Conservation (phyloP, 2,888 invertebrate genomes). For the Stictocephala bisonia region DNA sequence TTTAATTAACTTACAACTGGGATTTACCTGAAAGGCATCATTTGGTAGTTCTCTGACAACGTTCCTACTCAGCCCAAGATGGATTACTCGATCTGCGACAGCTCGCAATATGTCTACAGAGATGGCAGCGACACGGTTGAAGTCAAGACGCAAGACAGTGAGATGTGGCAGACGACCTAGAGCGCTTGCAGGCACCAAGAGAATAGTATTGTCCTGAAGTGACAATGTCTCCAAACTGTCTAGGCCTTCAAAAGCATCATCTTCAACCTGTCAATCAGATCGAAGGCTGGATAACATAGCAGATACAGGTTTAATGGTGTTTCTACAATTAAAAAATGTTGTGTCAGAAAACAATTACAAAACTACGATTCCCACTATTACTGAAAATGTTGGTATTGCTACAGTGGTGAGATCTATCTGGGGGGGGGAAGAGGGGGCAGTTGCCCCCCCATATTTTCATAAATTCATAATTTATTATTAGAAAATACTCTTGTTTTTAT, state of each 20-base stretch:
- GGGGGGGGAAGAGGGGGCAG: no score
- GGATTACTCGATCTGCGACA: constrained; percentile 75
- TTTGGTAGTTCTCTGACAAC: constrained; percentile 87
- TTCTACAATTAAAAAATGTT: no score
- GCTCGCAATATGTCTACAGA: constrained; percentile 82
- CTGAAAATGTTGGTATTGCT: no score
- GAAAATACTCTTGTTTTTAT: no score
- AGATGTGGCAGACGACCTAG: constrained; percentile 82
- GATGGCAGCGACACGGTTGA: constrained; percentile 87
- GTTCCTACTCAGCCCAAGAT: constrained; percentile 84
- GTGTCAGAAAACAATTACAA: no score
- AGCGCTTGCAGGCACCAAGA: constrained; percentile 86
- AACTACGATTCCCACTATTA: no score
- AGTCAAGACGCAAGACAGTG: constrained; percentile 80
- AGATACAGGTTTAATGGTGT: no score
- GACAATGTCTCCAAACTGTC: constrained; percentile 80
- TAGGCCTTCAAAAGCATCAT: constrained; percentile 87
- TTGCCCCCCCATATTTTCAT: no score
- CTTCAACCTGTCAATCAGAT: constrained; percentile 93
- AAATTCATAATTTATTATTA: no score
- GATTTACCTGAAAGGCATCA: constrained; percentile 76
- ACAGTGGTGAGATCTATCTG: no score
- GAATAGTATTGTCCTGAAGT: constrained; percentile 87
- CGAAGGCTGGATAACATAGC: no score
- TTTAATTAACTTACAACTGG: neutral